A percentile compares a stretch with the other conserved stretches of the same genome.
Evolutionary conservation across 37 sponge, comb jelly and placozoan genomes (phyloP).

Genomic region (Petrosia ficiformis): DNA sequence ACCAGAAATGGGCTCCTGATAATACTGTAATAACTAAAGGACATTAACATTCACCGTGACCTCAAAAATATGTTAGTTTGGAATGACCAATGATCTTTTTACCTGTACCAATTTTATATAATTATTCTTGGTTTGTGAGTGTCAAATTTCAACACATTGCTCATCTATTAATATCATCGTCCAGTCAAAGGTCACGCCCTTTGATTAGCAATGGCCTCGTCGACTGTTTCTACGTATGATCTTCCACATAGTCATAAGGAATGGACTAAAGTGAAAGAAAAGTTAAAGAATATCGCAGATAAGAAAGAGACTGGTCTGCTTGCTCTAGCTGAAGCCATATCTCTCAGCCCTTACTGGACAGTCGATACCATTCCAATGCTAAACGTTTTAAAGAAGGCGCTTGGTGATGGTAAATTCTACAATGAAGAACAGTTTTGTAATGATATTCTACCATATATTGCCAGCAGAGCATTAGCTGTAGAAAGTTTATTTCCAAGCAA

Average conservation of each 20-base stretch:
- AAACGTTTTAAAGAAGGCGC: conserved; percentile 1
- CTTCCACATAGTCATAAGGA: conserved; percentile 19
- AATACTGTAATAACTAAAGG: too few species aligned
- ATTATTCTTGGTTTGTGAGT: too few species aligned
- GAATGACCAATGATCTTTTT: too few species aligned
- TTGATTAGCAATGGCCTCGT: too few species aligned
- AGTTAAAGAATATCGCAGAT: conserved; percentile 4
- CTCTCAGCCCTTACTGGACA: neutral
- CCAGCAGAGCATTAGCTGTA: conserved; percentile 41
- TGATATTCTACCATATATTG: conserved; percentile 45
- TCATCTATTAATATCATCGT: too few species aligned
- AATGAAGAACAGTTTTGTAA: conserved; percentile 27
- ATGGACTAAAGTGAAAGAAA: conserved; percentile 15
- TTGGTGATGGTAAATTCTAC: neutral
- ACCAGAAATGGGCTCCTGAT: too few species aligned
- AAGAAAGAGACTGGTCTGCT: conserved; percentile 8
- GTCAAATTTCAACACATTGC: too few species aligned
- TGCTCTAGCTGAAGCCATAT: conserved; percentile 3
- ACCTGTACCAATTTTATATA: too few species aligned
- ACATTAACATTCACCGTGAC: too few species aligned
- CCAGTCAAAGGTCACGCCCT: too few species aligned
- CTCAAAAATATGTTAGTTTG: too few species aligned
- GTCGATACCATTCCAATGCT: neutral
- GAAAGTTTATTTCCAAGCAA: conserved; percentile 24
- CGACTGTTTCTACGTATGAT: too few species aligned